These are phyloP conservation scores for Circaetus cinerascens DNA, from an alignment of 2,113 vertebrate species.

Conservation along the genomic window DNA sequence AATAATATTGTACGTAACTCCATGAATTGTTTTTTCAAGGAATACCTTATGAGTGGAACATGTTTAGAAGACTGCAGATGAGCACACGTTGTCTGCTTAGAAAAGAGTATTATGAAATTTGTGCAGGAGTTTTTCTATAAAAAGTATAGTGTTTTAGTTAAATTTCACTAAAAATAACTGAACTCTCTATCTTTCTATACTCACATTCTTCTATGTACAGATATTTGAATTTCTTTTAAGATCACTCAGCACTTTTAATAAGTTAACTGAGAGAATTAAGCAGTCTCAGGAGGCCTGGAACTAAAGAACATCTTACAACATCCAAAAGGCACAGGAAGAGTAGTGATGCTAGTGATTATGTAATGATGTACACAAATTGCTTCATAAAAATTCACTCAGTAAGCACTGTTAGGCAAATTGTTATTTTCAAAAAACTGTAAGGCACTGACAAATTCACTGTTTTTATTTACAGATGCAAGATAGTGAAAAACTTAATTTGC, in stretches of 20 bases:
- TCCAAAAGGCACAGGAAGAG: not conserved
- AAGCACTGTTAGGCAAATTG: not conserved
- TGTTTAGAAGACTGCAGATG: not conserved
- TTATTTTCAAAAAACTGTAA: not conserved
- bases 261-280: not conserved
- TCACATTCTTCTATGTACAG: not conserved
- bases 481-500: not conserved
- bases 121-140: not conserved
- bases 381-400: not conserved
- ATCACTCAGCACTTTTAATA: not conserved
- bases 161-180: not conserved
- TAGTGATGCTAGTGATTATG: not conserved
- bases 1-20: not conserved
- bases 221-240: not conserved
- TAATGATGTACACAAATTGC: not conserved
- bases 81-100: not conserved
- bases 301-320: not conserved
- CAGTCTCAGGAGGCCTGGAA: not conserved
- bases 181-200: not conserved
- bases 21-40: not conserved
- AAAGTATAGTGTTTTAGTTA: not conserved
- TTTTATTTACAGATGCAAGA: not conserved
- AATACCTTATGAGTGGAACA: not conserved
- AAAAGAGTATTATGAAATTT: not conserved
- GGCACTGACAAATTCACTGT: not conserved